A percentile compares a stretch with the other conserved stretches of the same genome.
Evolutionary conservation across 2,797 vertebrate species (phyloP).

Genomic region (Coilia nasus): DNA sequence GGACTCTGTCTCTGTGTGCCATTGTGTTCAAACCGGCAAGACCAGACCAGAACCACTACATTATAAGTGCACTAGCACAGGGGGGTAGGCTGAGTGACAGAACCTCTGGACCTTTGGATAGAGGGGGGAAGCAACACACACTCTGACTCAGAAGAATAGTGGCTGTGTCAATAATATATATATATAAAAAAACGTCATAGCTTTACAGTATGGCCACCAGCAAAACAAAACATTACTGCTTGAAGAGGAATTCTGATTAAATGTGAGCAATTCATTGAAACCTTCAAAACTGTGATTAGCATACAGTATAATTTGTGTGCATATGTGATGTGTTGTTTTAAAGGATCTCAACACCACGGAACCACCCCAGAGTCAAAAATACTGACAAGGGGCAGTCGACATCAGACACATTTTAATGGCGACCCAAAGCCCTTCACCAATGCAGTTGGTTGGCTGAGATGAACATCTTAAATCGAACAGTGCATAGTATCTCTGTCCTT

Average conservation of each 20-base stretch:
- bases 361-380: neutral
- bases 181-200: neutral
- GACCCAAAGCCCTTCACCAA: neutral
- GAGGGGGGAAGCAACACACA: neutral
- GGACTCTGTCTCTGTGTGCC: constrained; percentile 35
- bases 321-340: neutral
- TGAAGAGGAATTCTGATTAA: neutral
- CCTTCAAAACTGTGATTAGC: neutral
- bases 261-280: neutral
- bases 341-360: neutral
- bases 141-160: neutral
- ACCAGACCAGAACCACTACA: constrained; percentile 28
- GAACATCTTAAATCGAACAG: neutral
- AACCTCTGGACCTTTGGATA: neutral
- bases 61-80: constrained; percentile 41
- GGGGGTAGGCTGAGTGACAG: constrained; percentile 2
- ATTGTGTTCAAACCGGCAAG: constrained; percentile 35
- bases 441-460: neutral
- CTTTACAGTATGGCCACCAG: neutral
- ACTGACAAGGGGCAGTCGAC: no score
- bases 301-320: neutral
- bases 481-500: neutral
- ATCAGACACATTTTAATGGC: neutral
- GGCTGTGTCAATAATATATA: neutral
- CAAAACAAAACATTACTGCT: neutral